Percentiles rank a stretch among this genome's conserved stretches.
phyloP scores from a whole-genome alignment of 2,888 invertebrate genomes.

The Eulithis prunata region DNA sequence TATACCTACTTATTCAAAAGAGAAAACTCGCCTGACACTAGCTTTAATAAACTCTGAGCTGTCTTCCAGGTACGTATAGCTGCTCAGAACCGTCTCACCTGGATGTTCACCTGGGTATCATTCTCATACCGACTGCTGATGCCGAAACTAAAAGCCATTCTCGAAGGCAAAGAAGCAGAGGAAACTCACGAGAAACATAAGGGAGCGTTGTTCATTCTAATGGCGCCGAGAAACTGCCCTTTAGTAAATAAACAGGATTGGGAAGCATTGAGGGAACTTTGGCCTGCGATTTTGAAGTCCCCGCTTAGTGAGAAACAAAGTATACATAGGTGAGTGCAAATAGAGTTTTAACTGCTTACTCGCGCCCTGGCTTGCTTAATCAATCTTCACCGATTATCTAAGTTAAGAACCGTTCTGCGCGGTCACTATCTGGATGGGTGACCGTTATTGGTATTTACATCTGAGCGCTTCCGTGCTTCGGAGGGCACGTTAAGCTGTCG shows the following conservation, averaged over 20 bases:
- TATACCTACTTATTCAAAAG: too few species aligned
- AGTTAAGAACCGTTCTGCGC: too few species aligned
- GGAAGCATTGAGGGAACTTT: conserved; percentile 87
- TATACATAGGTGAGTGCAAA: conserved; percentile 82
- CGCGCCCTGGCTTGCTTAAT: too few species aligned
- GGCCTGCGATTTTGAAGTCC: conserved; percentile 91
- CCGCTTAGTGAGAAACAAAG: conserved; percentile 94
- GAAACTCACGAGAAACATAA: conserved; percentile 76
- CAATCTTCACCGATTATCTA: too few species aligned
- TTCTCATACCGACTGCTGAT: conserved; percentile 88
- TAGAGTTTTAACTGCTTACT: too few species aligned
- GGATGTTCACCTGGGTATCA: conserved; percentile 86
- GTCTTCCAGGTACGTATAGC: conserved; percentile 80
- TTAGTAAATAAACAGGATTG: conserved; percentile 90
- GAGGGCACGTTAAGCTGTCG: too few species aligned
- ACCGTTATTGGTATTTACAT: too few species aligned
- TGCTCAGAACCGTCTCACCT: conserved; percentile 87
- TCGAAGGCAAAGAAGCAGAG: conserved; percentile 77
- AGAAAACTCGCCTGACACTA: too few species aligned
- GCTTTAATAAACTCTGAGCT: neutral
- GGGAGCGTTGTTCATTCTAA: conserved; percentile 91
- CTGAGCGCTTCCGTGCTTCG: too few species aligned
- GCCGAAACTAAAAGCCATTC: conserved; percentile 85
- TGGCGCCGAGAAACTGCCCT: conserved; percentile 87
- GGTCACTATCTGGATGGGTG: too few species aligned